Conservation (phyloP, 2,888 invertebrate genomes). For the Limulus polyphemus region DNA sequence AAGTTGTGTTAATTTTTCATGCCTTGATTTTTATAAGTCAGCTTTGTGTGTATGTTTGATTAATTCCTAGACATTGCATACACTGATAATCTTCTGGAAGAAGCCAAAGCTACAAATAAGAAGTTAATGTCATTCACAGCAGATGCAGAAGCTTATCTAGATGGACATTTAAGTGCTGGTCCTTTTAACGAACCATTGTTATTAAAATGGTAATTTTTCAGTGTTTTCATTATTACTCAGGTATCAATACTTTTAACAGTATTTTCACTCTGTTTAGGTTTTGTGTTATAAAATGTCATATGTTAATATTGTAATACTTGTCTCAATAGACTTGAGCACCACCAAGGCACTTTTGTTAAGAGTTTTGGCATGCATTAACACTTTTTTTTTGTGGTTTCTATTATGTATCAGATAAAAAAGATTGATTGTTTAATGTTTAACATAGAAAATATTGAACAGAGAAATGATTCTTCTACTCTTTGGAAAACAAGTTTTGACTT, state of each 20-base stretch:
- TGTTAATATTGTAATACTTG: no score
- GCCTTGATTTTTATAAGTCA: no score
- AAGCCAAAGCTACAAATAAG: conserved; percentile 12
- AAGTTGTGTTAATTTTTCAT: no score
- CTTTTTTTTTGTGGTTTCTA: no score
- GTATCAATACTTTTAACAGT: background rate
- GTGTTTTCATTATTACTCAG: background rate
- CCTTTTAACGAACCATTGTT: conserved; percentile 6
- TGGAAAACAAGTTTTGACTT: background rate
- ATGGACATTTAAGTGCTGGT: conserved; percentile 3
- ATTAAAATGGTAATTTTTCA: conserved; percentile 8
- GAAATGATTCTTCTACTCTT: background rate
- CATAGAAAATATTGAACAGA: background rate
- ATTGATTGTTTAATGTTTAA: no score
- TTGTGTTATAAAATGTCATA: no score
- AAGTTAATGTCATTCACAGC: conserved; percentile 15
- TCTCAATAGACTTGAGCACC: no score
- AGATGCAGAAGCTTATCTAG: conserved; percentile 11
- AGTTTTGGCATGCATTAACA: no score
- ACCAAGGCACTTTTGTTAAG: no score
- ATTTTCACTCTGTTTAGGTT: no score
- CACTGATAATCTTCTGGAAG: conserved; percentile 6
- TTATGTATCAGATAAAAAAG: no score
- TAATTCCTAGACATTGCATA: background rate
- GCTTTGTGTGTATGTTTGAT: no score